These are phyloP conservation scores for Mythimna pallens DNA, from an alignment of 2,888 invertebrate species.

Conservation along the genomic window DNA sequence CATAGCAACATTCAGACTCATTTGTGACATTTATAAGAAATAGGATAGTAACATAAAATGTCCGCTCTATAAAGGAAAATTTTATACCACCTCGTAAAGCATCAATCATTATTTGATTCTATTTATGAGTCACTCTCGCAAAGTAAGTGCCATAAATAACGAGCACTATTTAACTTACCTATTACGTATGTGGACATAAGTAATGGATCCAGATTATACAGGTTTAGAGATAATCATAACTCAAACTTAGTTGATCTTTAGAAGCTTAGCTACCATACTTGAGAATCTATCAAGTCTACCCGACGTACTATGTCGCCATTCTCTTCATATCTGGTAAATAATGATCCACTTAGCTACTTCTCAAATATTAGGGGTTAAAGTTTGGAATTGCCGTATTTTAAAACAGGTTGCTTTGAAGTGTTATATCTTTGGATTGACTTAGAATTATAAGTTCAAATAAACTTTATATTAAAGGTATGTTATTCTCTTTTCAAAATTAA, in stretches of 20 bases:
- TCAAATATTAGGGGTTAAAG: too few relatives aligned
- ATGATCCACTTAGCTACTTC: too few relatives aligned
- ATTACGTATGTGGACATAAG: not conserved
- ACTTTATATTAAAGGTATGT: too few relatives aligned
- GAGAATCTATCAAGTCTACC: not conserved
- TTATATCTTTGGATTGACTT: too few relatives aligned
- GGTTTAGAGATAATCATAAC: conserved; percentile 9
- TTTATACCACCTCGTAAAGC: not conserved
- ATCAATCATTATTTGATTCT: not conserved
- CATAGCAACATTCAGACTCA: too few relatives aligned
- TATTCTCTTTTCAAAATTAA: too few relatives aligned
- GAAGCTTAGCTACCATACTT: conserved; percentile 3
- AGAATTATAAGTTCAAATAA: too few relatives aligned
- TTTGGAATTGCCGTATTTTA: too few relatives aligned
- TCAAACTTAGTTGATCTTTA: conserved; percentile 4
- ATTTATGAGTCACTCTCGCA: not conserved
- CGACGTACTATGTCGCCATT: not conserved
- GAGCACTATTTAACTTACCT: not conserved
- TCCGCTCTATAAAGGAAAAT: too few relatives aligned
- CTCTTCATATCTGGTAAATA: not conserved
- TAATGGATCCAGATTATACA: conserved; percentile 13
- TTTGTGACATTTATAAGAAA: too few relatives aligned
- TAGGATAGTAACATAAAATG: too few relatives aligned
- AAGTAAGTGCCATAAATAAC: not conserved
- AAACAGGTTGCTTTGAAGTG: too few relatives aligned